These are phyloP conservation scores for Latrodectus hesperus DNA, from an alignment of 2,888 invertebrate genomes.

Conservation along the genomic window DNA sequence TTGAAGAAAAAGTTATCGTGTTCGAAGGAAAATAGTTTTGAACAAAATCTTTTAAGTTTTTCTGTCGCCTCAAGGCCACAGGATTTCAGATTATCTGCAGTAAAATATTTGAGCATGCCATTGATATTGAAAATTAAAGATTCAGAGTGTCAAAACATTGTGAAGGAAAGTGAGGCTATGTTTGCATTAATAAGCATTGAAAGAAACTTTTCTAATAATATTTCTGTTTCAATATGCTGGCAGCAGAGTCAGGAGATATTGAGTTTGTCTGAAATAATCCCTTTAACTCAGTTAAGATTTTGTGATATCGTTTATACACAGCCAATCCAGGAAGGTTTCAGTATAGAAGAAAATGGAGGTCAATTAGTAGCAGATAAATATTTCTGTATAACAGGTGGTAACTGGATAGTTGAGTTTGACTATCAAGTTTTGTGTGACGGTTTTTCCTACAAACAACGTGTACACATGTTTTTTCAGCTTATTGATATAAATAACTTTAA, in stretches of 20 bases:
- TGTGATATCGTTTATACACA: conserved; percentile 38
- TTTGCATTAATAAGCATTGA: conserved; percentile 26
- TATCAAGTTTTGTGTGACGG: conserved; percentile 33
- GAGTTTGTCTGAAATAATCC: conserved; percentile 35
- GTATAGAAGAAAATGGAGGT: conserved; percentile 49
- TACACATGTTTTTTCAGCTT: conserved; percentile 34
- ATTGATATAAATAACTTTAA: background rate
- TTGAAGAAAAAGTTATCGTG: conserved; percentile 22
- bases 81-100: background rate
- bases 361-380: conserved; percentile 45
- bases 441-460: conserved; percentile 30
- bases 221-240: conserved; percentile 32
- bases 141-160: conserved; percentile 6
- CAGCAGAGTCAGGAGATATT: conserved; percentile 59
- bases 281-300: conserved; percentile 18
- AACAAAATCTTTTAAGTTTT: conserved; percentile 26
- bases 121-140: conserved; percentile 24
- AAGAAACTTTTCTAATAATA: background rate
- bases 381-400: conserved; percentile 24
- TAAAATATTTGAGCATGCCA: conserved; percentile 50
- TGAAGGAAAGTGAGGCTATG: conserved; percentile 4
- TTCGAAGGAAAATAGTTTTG: background rate
- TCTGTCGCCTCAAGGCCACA: conserved; percentile 19
- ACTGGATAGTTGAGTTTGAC: conserved; percentile 28
- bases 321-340: conserved; percentile 32